These are phyloP conservation scores for Hycleus cichorii DNA, from an alignment of 1,140 invertebrate genomes.

Conservation along the genomic window DNA sequence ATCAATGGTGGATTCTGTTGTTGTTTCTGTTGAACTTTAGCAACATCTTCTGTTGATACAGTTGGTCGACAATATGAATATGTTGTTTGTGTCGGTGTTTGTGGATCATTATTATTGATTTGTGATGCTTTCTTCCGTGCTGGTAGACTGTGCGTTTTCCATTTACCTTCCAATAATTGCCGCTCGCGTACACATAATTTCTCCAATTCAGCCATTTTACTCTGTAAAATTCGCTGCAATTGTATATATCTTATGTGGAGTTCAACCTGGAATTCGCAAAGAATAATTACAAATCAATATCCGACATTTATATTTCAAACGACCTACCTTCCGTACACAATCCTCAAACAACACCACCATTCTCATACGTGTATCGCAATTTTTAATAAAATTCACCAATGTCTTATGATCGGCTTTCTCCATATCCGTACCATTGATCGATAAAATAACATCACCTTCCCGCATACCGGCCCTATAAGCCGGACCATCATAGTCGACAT, in stretches of 20 bases:
- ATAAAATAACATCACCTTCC: slow-evolving; percentile 89
- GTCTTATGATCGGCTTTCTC: slow-evolving; percentile 86
- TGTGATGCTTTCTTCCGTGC: slow-evolving; percentile 63
- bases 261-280: slow-evolving; percentile 55
- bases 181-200: slow-evolving; percentile 73
- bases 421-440: slow-evolving; percentile 89
- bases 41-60: slow-evolving; percentile 63
- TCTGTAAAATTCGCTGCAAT: slow-evolving; percentile 73
- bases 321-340: slow-evolving; percentile 77
- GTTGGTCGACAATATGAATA: slow-evolving; percentile 55
- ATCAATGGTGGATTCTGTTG: slow-evolving; percentile 48
- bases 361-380: slow-evolving; percentile 81
- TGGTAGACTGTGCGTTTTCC: slow-evolving; percentile 80
- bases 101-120: slow-evolving; percentile 38
- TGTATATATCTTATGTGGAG: slow-evolving; percentile 87
- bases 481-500: slow-evolving; percentile 86
- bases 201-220: slow-evolving; percentile 80
- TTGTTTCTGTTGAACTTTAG: slow-evolving; percentile 47
- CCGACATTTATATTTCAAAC: background rate
- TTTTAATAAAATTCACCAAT: slow-evolving; percentile 83
- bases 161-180: slow-evolving; percentile 73
- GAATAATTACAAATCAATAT: background rate
- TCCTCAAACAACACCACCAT: slow-evolving; percentile 95
- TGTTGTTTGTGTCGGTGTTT: slow-evolving; percentile 39
- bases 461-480: slow-evolving; percentile 86